Evolutionary conservation across 92 coral and sea anemone genomes (phyloP).

Genomic region (Umimayanthus chanpuru): DNA sequence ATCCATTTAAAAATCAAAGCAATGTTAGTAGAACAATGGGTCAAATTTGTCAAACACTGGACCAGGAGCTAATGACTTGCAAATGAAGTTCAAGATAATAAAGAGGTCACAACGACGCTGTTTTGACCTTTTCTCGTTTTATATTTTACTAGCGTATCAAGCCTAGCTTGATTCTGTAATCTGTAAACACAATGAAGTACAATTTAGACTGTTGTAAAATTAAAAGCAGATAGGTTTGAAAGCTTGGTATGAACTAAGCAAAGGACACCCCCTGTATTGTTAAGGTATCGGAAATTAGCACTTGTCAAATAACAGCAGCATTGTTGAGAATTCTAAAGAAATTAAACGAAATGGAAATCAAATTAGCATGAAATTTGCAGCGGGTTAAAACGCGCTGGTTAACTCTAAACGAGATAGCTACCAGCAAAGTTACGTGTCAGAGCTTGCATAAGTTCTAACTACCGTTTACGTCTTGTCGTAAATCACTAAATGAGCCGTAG

Average conservation of each 20-base stretch:
- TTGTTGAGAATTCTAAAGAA: slow-evolving; percentile 29
- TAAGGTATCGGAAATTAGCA: slow-evolving; percentile 17
- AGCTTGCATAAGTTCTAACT: background rate
- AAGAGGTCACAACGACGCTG: background rate
- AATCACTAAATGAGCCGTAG: too few species aligned
- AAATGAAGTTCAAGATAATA: background rate
- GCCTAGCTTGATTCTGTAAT: background rate
- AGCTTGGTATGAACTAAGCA: background rate
- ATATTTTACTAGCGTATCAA: background rate
- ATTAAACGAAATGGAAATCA: background rate
- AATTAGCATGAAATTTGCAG: slow-evolving; percentile 4
- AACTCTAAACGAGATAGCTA: background rate
- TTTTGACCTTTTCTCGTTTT: background rate
- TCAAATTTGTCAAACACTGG: background rate
- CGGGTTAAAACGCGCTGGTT: background rate
- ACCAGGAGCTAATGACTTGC: slow-evolving; percentile 6
- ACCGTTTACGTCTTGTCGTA: background rate
- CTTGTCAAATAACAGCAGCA: slow-evolving; percentile 17
- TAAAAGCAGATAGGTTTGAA: background rate
- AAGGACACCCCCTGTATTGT: slow-evolving; percentile 1
- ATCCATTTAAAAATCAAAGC: background rate
- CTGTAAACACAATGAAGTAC: background rate
- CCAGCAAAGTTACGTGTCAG: background rate
- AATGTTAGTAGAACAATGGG: background rate
- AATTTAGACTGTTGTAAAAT: background rate